phyloP scores from a whole-genome alignment of 2,888 invertebrate species.

The Pollenia labialis region DNA sequence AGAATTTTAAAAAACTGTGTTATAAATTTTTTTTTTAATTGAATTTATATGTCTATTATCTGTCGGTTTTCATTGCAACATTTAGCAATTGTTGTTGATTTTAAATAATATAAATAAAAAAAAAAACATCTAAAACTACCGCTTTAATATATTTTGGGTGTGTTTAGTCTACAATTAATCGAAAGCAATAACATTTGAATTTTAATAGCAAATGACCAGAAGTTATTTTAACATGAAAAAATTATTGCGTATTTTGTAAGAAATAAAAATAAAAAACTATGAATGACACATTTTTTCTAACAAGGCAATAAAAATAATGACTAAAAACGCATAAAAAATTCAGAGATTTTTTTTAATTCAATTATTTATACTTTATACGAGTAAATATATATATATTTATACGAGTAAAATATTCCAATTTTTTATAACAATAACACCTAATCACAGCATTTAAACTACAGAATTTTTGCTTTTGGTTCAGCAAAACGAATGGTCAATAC shows the following conservation, averaged over 20 bases:
- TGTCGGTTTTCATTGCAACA: too few relatives aligned
- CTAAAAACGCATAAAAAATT: conserved; percentile 33
- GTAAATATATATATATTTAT: not conserved
- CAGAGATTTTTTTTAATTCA: conserved; percentile 40
- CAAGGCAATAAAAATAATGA: not conserved
- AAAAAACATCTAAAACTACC: not conserved
- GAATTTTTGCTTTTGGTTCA: not conserved
- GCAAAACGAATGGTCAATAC: too few relatives aligned
- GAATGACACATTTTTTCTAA: conserved; percentile 26
- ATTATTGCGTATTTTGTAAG: conserved; percentile 45
- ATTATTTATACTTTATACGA: not conserved
- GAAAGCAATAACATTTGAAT: conserved; percentile 18
- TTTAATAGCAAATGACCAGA: conserved; percentile 8
- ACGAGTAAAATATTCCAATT: conserved; percentile 4
- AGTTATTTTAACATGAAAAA: not conserved
- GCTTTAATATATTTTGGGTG: conserved; percentile 34
- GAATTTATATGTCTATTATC: too few relatives aligned
- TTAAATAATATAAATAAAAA: too few relatives aligned
- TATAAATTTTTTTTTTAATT: too few relatives aligned
- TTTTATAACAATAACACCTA: not conserved
- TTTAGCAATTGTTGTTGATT: too few relatives aligned
- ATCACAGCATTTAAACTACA: not conserved
- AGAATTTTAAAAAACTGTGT: too few relatives aligned
- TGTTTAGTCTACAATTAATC: conserved; percentile 11
- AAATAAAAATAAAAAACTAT: conserved; percentile 26